Conservation (phyloP, 1,140 invertebrate species). For the Pentalonia nigronervosa region DNA sequence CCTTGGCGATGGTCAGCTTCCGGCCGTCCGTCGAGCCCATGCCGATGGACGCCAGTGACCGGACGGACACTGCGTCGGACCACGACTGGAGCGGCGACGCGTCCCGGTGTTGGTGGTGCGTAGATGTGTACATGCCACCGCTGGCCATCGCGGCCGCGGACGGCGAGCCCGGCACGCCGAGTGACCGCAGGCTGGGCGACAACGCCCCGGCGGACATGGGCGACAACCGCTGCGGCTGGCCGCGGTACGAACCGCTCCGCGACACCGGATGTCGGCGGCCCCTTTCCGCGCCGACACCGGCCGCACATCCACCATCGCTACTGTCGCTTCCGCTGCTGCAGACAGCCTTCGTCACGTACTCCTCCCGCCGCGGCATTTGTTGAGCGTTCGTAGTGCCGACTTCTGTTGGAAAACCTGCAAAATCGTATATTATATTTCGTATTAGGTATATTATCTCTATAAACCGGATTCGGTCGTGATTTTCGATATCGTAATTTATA, state of each 20-base stretch:
- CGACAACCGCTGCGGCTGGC: neutral
- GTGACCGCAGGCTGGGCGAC: conserved; percentile 33
- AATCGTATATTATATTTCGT: neutral
- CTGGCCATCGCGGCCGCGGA: neutral
- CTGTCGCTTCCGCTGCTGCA: conserved; percentile 24
- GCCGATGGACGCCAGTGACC: conserved; percentile 76
- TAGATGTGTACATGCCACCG: neutral
- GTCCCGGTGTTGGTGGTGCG: neutral
- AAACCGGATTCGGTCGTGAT: neutral
- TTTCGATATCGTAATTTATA: neutral
- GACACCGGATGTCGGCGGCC: neutral
- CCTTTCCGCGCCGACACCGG: neutral
- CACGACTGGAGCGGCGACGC: conserved; percentile 30
- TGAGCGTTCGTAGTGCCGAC: no score
- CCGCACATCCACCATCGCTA: neutral
- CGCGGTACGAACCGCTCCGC: neutral
- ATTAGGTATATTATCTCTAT: neutral
- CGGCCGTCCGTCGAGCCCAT: conserved; percentile 86
- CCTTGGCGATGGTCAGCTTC: conserved; percentile 80
- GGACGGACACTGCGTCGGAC: conserved; percentile 59
- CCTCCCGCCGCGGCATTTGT: neutral
- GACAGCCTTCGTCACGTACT: neutral
- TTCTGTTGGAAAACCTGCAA: neutral
- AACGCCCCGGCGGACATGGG: neutral
- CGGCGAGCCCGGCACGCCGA: neutral